Evolutionary conservation across 2,888 invertebrate species (phyloP).

Genomic region (Drosophila helvetica): DNA sequence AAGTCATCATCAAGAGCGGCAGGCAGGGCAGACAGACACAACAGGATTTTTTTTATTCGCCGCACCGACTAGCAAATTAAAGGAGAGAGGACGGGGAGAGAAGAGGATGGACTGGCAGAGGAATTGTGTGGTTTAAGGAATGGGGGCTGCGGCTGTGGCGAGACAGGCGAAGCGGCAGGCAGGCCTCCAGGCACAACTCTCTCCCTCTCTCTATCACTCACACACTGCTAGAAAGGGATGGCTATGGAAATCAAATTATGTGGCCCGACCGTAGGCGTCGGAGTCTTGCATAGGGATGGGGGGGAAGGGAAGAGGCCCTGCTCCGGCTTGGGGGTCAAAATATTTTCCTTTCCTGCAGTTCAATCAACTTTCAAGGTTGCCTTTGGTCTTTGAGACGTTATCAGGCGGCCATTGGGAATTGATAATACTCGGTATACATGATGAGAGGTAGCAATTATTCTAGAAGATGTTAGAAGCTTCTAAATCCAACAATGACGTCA

Average conservation of each 20-base stretch:
- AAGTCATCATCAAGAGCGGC: slow-evolving; percentile 40
- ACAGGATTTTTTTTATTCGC: slow-evolving; percentile 72
- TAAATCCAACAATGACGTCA: background rate
- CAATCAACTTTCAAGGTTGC: slow-evolving; percentile 77
- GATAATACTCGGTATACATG: slow-evolving; percentile 14
- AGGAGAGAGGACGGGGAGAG: slow-evolving; percentile 22
- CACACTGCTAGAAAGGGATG: slow-evolving; percentile 35
- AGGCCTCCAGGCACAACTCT: slow-evolving; percentile 1
- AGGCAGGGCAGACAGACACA: slow-evolving; percentile 49
- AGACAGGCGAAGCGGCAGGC: slow-evolving; percentile 14
- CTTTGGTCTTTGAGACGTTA: slow-evolving; percentile 22
- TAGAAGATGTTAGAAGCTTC: background rate
- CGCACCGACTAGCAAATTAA: slow-evolving; percentile 38
- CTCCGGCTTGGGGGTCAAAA: slow-evolving; percentile 66
- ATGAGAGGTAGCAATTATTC: background rate
- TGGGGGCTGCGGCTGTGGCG: slow-evolving; percentile 1
- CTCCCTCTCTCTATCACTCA: slow-evolving; percentile 13
- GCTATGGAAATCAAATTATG: slow-evolving; percentile 65
- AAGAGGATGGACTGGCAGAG: slow-evolving; percentile 16
- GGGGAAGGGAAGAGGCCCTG: background rate
- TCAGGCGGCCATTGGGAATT: slow-evolving; percentile 8
- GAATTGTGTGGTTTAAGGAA: slow-evolving; percentile 13
- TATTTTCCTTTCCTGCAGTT: slow-evolving; percentile 62
- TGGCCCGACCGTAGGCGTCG: slow-evolving; percentile 45
- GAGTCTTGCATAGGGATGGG: background rate